Base-by-base conservation (phyloP, 1,140 invertebrate genomes). In the Ditylenchus dipsaci region DNA sequence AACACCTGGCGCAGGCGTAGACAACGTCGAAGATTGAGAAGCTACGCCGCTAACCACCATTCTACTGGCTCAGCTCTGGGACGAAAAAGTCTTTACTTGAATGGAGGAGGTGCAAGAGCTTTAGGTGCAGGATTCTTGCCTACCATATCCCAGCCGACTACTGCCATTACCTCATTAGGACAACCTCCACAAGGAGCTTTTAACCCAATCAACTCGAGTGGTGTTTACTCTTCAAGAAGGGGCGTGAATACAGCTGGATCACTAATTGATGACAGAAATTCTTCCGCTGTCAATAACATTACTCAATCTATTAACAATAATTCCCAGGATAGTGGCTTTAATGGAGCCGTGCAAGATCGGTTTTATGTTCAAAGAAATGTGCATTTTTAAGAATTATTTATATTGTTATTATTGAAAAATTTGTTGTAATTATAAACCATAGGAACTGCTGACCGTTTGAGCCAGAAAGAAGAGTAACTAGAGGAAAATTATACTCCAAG, bases 321-420 rank as follows among this genome's bases (percentile, higher is more conserved):
- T 38, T 5, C 33, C 3, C 33, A 11, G 3, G 33, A 38, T 5
- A 38, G 11, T 38, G 23, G 49, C 49, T 19, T 53, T 26, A 21
- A 53, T 53, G 49, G 49, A 26, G 49, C 15, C 3, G 49, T 38
- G 33, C 33, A 38, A 38, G 49, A 53, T 17, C 49, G 49, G 8
- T 53, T 21, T 26, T 53, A 53, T 53, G 49, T 53, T 26, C 49
- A 53, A 19, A 53, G 49, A 26, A 53, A 53, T 53, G 49, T 53
- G 49, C 49, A 53, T n/a, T 53, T 53, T 26, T 53, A 15, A 53
- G n/a, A n/a, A n/a, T n/a, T n/a, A n/a, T n/a, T n/a, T n/a, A n/a
- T n/a, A n/a, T n/a, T n/a, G n/a, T n/a, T n/a, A n/a, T n/a, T n/a
- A n/a, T n/a, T n/a, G n/a, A n/a, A n/a, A n/a, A n/a, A n/a, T n/a